Conservation (phyloP, 2,113 vertebrate species). For the Isurus oxyrinchus region DNA sequence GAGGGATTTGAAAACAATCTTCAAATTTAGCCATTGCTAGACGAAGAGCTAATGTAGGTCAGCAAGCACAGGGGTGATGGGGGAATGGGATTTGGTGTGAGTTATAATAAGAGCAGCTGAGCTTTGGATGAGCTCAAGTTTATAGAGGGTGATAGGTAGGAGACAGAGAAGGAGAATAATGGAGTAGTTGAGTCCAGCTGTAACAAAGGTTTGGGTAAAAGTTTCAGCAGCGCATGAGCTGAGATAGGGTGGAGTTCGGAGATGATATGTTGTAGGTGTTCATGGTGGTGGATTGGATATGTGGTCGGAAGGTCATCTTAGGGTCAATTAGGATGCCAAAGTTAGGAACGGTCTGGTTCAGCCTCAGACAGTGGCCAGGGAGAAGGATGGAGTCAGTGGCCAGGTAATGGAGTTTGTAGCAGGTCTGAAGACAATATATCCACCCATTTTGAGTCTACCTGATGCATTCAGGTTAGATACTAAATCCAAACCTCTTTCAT, state of each 20-base stretch:
- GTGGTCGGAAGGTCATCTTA: background rate
- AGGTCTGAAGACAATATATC: background rate
- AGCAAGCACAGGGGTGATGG: background rate
- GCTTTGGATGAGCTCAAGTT: background rate
- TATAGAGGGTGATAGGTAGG: background rate
- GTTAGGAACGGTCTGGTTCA: background rate
- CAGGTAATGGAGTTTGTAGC: too few relatives aligned
- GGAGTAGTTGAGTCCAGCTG: background rate
- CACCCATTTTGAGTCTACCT: too few relatives aligned
- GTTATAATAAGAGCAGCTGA: background rate
- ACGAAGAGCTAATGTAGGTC: background rate
- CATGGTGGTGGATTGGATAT: background rate
- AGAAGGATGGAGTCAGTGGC: too few relatives aligned
- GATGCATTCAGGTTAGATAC: too few relatives aligned
- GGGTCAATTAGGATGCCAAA: background rate
- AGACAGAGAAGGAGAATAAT: background rate
- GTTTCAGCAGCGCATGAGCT: too few relatives aligned
- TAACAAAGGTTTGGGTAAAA: background rate
- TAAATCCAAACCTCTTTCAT: too few relatives aligned
- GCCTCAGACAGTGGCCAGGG: too few relatives aligned
- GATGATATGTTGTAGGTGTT: background rate
- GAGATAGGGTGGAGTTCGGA: background rate
- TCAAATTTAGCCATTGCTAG: background rate
- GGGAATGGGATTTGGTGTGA: background rate
- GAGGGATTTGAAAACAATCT: background rate